These are phyloP conservation scores for Drosophila pseudotakahashii DNA, from an alignment of 2,888 invertebrate genomes.

Conservation along the genomic window DNA sequence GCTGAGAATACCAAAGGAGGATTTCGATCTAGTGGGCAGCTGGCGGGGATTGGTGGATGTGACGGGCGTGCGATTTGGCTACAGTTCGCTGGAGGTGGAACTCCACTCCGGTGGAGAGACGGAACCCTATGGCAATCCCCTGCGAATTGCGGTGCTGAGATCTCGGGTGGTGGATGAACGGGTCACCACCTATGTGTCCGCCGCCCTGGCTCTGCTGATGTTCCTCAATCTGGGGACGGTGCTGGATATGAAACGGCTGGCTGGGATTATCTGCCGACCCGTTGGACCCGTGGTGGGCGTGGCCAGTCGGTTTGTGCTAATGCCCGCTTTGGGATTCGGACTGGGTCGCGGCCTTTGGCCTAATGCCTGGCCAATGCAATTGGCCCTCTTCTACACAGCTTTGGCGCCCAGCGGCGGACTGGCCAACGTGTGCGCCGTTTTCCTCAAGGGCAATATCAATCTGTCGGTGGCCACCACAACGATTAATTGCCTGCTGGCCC, in stretches of 20 bases:
- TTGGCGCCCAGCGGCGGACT: constrained; percentile 95
- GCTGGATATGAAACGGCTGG: constrained; percentile 89
- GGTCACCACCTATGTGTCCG: constrained; percentile 89
- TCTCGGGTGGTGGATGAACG: constrained; percentile 84
- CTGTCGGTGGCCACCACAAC: constrained; percentile 97
- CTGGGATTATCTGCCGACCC: constrained; percentile 88
- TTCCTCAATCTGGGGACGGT: constrained; percentile 95
- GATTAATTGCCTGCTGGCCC: constrained; percentile 92
- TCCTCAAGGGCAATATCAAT: constrained; percentile 95
- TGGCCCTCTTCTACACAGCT: constrained; percentile 94
- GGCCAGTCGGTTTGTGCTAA: constrained; percentile 89
- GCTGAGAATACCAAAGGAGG: constrained; percentile 7
- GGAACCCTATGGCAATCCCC: constrained; percentile 15
- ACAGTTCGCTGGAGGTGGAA: constrained; percentile 50
- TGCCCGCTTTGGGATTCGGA: constrained; percentile 88
- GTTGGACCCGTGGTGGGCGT: constrained; percentile 91
- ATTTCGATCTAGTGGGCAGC: constrained; percentile 15
- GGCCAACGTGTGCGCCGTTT: constrained; percentile 96
- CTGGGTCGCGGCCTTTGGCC: constrained; percentile 86
- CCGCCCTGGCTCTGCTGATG: constrained; percentile 89
- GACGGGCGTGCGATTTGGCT: constrained; percentile 54
- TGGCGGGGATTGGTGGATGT: constrained; percentile 59
- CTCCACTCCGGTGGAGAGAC: constrained; percentile 18
- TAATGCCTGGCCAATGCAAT: constrained; percentile 87
- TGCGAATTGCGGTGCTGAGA: constrained; percentile 52